A percentile compares a stretch with the other conserved stretches of the same genome.
Evolutionary conservation across 92 coral and sea anemone species (phyloP).

Genomic region (Zoanthus solanderi): DNA sequence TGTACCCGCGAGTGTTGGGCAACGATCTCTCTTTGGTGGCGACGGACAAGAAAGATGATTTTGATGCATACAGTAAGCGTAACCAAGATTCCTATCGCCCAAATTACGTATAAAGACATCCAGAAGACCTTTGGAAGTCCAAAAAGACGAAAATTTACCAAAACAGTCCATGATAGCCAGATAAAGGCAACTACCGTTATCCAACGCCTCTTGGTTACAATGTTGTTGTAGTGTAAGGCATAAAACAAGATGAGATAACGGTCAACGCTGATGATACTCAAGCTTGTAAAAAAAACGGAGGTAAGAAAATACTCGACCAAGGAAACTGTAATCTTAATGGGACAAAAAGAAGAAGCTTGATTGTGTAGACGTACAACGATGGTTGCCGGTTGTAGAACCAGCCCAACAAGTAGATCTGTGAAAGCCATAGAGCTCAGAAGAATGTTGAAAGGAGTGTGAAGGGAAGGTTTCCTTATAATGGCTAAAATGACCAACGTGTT

Average conservation of each 20-base stretch:
- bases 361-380: neutral
- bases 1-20: neutral
- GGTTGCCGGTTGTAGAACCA: slow-evolving; percentile 25
- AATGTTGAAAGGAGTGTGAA: slow-evolving; percentile 31
- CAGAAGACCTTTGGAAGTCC: slow-evolving; percentile 30
- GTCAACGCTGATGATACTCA: slow-evolving; percentile 14
- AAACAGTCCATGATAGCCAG: slow-evolving; percentile 13
- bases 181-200: neutral
- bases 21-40: slow-evolving; percentile 5
- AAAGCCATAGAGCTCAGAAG: slow-evolving; percentile 18
- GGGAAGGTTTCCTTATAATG: neutral
- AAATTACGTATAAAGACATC: neutral
- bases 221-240: slow-evolving; percentile 8
- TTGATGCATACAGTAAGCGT: neutral
- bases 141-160: slow-evolving; percentile 25
- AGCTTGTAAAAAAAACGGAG: slow-evolving; percentile 19
- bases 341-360: neutral
- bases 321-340: slow-evolving; percentile 8
- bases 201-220: neutral
- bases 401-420: slow-evolving; percentile 16
- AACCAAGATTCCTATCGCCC: neutral
- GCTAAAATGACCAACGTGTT: slow-evolving; percentile 27
- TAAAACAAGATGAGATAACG: slow-evolving; percentile 16
- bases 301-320: slow-evolving; percentile 27
- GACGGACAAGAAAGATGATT: slow-evolving; percentile 5